These are phyloP conservation scores for Sarcophaga peregrina DNA, from an alignment of 1,140 invertebrate genomes.

Conservation along the genomic window DNA sequence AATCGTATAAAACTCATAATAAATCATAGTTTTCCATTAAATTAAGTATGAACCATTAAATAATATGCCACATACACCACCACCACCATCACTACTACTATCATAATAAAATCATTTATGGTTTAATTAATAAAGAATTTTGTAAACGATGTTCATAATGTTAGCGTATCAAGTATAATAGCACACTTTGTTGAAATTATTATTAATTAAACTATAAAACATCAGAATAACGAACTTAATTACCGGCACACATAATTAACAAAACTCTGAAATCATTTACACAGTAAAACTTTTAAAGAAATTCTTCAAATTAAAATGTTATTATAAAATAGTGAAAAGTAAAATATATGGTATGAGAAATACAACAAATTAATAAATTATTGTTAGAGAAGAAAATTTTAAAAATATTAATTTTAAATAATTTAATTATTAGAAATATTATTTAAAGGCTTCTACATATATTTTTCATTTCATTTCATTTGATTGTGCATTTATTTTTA, in stretches of 20 bases:
- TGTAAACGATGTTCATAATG: too few species aligned
- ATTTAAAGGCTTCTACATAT: background rate
- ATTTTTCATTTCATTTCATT: background rate
- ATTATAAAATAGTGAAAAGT: too few species aligned
- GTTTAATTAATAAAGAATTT: conserved; percentile 8
- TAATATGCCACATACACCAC: background rate
- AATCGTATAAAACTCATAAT: background rate
- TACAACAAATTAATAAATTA: background rate
- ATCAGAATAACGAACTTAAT: too few species aligned
- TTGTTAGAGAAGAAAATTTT: background rate
- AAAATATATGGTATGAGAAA: background rate
- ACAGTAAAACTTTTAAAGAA: too few species aligned
- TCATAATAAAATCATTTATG: background rate
- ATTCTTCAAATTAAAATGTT: too few species aligned
- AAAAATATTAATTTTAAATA: background rate
- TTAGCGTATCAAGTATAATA: too few species aligned
- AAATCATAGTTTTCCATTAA: conserved; percentile 22
- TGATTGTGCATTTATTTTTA: conserved; percentile 11
- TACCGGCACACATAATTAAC: too few species aligned
- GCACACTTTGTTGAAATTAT: too few species aligned
- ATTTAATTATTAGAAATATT: background rate
- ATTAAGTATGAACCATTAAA: conserved; percentile 5
- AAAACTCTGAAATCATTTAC: too few species aligned
- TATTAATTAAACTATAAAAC: too few species aligned
- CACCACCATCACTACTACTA: background rate